Evolutionary conservation across 2,888 invertebrate genomes (phyloP), one percentile per base, ranked within the genome.

Genomic region (Diadromus collaris): DNA sequence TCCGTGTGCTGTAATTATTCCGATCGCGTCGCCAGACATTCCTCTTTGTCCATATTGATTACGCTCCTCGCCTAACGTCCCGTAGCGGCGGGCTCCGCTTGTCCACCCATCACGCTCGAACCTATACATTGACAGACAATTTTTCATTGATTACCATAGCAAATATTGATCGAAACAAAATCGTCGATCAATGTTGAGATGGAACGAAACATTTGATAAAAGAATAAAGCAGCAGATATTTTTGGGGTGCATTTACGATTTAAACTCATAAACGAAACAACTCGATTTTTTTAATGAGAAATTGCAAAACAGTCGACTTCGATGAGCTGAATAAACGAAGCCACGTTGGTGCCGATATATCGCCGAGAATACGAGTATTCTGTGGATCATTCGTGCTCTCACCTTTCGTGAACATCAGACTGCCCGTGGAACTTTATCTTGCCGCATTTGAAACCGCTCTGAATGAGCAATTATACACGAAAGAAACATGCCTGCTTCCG

Each of bases 1-100:
- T n/a, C n/a, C n/a, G n/a, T n/a, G n/a, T n/a, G n/a, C 74, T 71
- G 67, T 6, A 38, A 10, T 70, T 58, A 21, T 54, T 73, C 21
- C 34, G 60, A 65, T 65, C 24, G 10, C 6, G 38, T 70, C 24
- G 51, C 6, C 19, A 56, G 29, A 51, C 9, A 16, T 46, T 61
- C 38, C 69, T 32, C 65, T 46, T 10, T 24, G 38, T 24, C 16
- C 46, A 46, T 61, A 29, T 61, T 9, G n/a, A 63, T 27, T 38
- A 19, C 7, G 6, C 16, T 5, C 41, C 56, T 27, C 48, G 6
- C 34, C 56, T 24, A 54, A 68, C 24, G 27, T 2, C 71, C 24
- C 51, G 13, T 32, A 24, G 7, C 7, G 10, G 19, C 24, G 3
- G n/a, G 13, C 10, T 24, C n/a, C 63, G n/a, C 38, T 46, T 34